phyloP scores from a whole-genome alignment of 1,140 invertebrate genomes.

The honey bee (Apis mellifera) region DNA sequence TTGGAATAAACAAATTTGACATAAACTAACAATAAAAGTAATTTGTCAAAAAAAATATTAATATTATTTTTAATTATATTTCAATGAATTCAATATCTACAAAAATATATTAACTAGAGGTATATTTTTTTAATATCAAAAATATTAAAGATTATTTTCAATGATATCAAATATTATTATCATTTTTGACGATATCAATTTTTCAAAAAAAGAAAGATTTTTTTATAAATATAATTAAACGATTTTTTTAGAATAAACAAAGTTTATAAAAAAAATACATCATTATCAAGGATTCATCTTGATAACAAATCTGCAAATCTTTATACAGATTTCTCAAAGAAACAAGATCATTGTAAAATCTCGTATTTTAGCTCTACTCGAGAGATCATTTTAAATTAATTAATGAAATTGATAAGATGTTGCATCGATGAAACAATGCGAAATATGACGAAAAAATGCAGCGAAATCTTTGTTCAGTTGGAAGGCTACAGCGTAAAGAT shows the following conservation, averaged over 20 bases:
- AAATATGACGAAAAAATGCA: slow-evolving; percentile 50
- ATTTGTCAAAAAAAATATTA: too few relatives aligned
- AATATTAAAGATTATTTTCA: too few relatives aligned
- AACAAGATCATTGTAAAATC: neutral
- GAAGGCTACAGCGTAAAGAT: slow-evolving; percentile 67
- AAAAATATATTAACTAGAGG: too few relatives aligned
- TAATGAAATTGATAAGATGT: slow-evolving; percentile 28
- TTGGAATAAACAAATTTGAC: too few relatives aligned
- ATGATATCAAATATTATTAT: too few relatives aligned
- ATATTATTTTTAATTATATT: too few relatives aligned
- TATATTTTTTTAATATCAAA: too few relatives aligned
- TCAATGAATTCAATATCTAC: too few relatives aligned
- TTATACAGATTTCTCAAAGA: neutral
- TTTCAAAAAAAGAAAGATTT: neutral
- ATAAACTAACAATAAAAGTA: too few relatives aligned
- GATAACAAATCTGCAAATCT: too few relatives aligned
- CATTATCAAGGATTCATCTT: neutral
- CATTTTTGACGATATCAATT: too few relatives aligned
- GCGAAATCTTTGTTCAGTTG: slow-evolving; percentile 65
- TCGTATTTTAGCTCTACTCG: neutral
- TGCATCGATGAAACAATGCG: slow-evolving; percentile 38
- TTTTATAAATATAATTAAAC: neutral
- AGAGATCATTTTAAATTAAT: slow-evolving; percentile 26
- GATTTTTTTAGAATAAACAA: neutral
- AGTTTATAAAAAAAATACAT: neutral